Evolutionary conservation across 2,888 invertebrate species (phyloP).

Genomic region (Siphonodentalium dalli): DNA sequence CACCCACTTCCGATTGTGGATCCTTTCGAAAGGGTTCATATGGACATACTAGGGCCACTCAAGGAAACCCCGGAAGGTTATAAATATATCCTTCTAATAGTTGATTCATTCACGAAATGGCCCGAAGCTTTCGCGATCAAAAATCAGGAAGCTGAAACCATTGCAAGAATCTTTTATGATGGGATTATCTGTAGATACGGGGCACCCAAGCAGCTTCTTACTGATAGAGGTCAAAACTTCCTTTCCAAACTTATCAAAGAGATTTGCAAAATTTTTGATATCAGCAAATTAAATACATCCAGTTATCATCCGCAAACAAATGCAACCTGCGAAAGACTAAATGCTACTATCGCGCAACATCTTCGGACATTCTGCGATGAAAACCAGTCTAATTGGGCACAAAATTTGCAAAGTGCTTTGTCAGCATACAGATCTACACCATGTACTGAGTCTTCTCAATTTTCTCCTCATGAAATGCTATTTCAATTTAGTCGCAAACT

Average conservation of each 20-base stretch:
- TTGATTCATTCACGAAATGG: conserved; percentile 29
- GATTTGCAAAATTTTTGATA: conserved; percentile 18
- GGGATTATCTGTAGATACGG: conserved; percentile 23
- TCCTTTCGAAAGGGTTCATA: conserved; percentile 21
- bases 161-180: conserved; percentile 20
- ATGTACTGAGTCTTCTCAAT: conserved; percentile 2
- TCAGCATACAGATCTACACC: not conserved
- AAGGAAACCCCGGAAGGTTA: conserved; percentile 18
- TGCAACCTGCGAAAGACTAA: not conserved
- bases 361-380: not conserved
- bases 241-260: conserved; percentile 22
- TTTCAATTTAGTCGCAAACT: no score
- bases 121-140: conserved; percentile 17
- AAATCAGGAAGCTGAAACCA: conserved; percentile 17
- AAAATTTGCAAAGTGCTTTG: not conserved
- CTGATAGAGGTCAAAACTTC: conserved; percentile 24
- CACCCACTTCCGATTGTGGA: conserved; percentile 16
- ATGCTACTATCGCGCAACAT: not conserved
- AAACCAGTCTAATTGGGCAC: not conserved
- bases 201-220: conserved; percentile 8
- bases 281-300: not conserved
- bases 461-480: not conserved
- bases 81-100: conserved; percentile 26
- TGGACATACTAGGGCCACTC: conserved; percentile 26
- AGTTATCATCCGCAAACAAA: not conserved